Conservation (phyloP, 2,888 invertebrate genomes). For the Callinectes sapidus region DNA sequence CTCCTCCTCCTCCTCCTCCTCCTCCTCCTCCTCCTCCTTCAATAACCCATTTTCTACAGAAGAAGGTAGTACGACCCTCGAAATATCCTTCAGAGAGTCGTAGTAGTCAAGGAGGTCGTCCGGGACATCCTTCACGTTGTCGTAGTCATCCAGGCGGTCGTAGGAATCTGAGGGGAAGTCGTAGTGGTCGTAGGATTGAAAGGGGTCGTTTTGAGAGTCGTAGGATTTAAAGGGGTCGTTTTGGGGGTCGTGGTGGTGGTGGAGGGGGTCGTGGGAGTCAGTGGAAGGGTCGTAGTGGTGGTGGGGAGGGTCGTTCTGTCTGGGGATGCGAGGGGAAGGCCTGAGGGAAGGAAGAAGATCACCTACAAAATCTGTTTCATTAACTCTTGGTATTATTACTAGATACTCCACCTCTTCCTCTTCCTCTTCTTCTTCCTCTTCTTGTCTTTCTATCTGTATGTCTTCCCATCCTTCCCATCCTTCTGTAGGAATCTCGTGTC, state of each 20-base stretch:
- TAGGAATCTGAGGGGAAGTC: background rate
- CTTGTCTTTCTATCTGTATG: background rate
- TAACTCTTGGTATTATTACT: slow-evolving; percentile 4
- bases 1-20: background rate
- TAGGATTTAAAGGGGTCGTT: too few relatives aligned
- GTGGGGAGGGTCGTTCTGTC: background rate
- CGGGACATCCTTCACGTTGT: background rate
- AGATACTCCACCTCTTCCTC: background rate
- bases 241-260: background rate
- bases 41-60: background rate
- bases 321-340: slow-evolving; percentile 30
- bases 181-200: too few relatives aligned
- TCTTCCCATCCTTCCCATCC: background rate
- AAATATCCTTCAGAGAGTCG: background rate
- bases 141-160: background rate
- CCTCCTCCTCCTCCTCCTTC: background rate
- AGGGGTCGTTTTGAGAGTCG: too few relatives aligned
- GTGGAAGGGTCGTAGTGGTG: background rate
- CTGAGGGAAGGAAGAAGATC: slow-evolving; percentile 40
- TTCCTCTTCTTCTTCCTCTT: background rate
- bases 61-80: background rate
- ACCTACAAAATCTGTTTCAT: slow-evolving; percentile 42
- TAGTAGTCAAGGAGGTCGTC: background rate
- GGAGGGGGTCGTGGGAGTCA: background rate
- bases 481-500: background rate